phyloP scores from a whole-genome alignment of 2,888 invertebrate species.

The Limnephilus rhombicus region DNA sequence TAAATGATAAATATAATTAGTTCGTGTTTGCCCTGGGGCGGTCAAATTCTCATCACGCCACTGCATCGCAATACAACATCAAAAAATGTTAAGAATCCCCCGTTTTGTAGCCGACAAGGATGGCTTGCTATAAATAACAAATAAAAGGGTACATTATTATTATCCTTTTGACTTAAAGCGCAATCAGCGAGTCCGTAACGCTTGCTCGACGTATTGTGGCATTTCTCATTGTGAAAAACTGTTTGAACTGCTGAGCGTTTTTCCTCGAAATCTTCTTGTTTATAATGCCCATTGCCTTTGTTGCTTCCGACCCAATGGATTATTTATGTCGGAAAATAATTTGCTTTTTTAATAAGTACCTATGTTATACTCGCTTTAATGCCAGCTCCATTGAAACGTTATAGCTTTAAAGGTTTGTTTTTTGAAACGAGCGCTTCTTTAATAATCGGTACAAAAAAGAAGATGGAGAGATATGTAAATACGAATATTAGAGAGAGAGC shows the following conservation, averaged over 20 bases:
- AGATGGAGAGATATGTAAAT: too few relatives aligned
- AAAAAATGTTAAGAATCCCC: neutral
- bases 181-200: neutral
- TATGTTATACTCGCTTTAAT: neutral
- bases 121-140: neutral
- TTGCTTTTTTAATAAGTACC: neutral
- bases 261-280: neutral
- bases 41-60: neutral
- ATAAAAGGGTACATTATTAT: neutral
- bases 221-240: neutral
- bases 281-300: neutral
- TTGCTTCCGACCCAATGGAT: neutral
- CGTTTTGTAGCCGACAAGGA: conserved; percentile 1
- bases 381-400: neutral
- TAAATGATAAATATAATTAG: neutral
- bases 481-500: too few relatives aligned
- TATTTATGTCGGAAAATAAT: neutral
- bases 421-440: neutral
- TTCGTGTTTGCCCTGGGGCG: neutral
- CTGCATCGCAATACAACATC: neutral
- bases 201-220: neutral
- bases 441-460: too few relatives aligned
- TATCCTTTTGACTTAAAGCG: conserved; percentile 1
- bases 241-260: neutral
- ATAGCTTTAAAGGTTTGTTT: neutral